Evolutionary conservation across 2,113 vertebrate species (phyloP).

Genomic region (Alethe diademata): DNA sequence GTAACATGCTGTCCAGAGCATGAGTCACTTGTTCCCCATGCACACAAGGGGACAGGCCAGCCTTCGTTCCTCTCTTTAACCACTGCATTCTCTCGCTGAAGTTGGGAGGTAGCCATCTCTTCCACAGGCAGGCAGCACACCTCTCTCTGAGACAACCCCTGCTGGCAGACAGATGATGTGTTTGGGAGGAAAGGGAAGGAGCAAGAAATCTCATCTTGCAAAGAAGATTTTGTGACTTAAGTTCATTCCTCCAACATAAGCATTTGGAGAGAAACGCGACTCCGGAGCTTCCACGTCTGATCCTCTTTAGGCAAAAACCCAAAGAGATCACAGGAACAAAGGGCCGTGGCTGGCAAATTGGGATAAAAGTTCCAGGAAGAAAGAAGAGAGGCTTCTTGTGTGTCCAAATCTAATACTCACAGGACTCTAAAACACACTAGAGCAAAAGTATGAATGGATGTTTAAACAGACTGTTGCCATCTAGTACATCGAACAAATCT

Average conservation of each 20-base stretch:
- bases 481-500: conserved; percentile 23
- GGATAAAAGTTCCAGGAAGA: background rate
- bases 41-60: background rate
- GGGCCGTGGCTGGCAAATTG: background rate
- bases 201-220: background rate
- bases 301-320: background rate
- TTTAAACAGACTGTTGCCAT: conserved; percentile 30
- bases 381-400: background rate
- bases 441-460: background rate
- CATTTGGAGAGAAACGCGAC: background rate
- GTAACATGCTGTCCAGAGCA: background rate
- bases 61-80: background rate
- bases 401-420: background rate
- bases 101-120: background rate
- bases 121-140: background rate
- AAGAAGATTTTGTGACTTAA: background rate
- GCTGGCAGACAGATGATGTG: background rate
- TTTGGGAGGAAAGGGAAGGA: background rate
- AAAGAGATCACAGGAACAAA: background rate
- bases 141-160: background rate
- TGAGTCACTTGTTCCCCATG: background rate
- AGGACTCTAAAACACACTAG: background rate
- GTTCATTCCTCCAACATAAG: background rate
- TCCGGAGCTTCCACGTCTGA: background rate
- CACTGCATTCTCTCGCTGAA: background rate